These are phyloP conservation scores for Saccopteryx bilineata DNA, from an alignment of 2,113 vertebrate species.

Conservation along the genomic window DNA sequence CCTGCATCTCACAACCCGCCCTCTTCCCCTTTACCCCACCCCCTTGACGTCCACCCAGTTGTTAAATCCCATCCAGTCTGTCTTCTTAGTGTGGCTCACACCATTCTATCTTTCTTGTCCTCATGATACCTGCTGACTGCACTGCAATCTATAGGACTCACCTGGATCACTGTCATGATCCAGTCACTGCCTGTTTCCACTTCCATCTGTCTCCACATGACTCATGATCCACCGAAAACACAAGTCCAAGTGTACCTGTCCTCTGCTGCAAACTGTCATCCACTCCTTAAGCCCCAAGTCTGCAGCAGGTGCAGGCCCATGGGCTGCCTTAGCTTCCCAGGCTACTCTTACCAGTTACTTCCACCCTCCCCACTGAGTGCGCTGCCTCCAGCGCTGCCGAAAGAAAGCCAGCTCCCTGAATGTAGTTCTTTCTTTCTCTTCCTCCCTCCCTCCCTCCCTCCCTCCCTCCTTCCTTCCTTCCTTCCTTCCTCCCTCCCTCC, in stretches of 20 bases:
- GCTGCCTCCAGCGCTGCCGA: not conserved
- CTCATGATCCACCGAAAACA: not conserved
- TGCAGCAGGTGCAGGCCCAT: not conserved
- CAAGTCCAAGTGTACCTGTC: not conserved
- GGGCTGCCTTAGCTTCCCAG: not conserved
- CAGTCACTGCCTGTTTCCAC: conserved; percentile 11
- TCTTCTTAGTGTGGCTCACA: not conserved
- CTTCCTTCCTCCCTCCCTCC: too few relatives aligned
- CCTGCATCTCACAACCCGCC: too few relatives aligned
- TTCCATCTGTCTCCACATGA: not conserved
- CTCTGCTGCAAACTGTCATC: not conserved
- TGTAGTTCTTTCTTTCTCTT: too few relatives aligned
- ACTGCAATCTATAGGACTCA: not conserved
- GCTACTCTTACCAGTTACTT: rapidly evolving
- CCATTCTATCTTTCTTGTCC: not conserved
- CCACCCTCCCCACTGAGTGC: rapidly evolving
- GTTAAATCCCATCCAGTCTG: not conserved
- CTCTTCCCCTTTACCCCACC: too few relatives aligned
- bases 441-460: too few relatives aligned
- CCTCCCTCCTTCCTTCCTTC: too few relatives aligned
- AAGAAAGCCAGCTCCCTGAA: not conserved
- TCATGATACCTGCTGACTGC: not conserved
- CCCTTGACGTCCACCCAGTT: not conserved
- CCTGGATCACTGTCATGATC: too few relatives aligned
- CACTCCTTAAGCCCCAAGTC: not conserved